A percentile compares a stretch with the other conserved stretches of the same genome.
Evolutionary conservation across 2,113 vertebrate species (phyloP).

Genomic region (Peromyscus leucopus): DNA sequence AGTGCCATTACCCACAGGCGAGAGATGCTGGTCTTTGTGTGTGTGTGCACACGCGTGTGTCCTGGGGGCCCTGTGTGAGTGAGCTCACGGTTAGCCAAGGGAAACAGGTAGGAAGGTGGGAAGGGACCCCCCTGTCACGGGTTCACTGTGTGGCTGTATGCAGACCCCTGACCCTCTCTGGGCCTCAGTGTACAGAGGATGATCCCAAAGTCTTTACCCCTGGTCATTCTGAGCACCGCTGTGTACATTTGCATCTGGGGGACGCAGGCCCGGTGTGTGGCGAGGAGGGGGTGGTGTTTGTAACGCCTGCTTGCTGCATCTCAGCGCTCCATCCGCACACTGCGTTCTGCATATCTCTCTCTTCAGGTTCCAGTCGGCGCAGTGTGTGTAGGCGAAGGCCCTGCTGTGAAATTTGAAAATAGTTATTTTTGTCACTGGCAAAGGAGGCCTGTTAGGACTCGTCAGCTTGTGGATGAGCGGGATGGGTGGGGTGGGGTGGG

Average conservation of each 20-base stretch:
- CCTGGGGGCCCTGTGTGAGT: background rate
- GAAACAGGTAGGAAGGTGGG: background rate
- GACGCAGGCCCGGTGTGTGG: background rate
- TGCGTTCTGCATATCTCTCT: conserved; percentile 87
- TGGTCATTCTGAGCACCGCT: background rate
- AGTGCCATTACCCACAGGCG: background rate
- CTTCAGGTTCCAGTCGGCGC: conserved; percentile 89
- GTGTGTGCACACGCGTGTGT: rapidly evolving
- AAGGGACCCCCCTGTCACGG: background rate
- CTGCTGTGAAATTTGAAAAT: conserved; percentile 92
- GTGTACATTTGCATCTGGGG: background rate
- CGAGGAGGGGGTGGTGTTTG: conserved; percentile 74
- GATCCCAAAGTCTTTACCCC: background rate
- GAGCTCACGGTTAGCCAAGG: background rate
- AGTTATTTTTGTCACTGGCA: conserved; percentile 92
- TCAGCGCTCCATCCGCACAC: conserved; percentile 85
- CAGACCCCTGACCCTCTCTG: background rate
- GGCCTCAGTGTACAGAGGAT: background rate
- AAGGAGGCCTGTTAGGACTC: conserved; percentile 91
- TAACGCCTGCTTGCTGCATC: conserved; percentile 75
- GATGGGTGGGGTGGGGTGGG: conserved; percentile 84
- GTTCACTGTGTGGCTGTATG: background rate
- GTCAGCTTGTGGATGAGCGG: conserved; percentile 89
- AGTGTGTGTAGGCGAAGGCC: conserved; percentile 90
- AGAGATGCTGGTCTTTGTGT: background rate